Percentiles rank a stretch among this genome's conserved stretches.
These are phyloP conservation scores for Drosophila persimilis DNA, from an alignment of 1,140 invertebrate species.

Conservation along the genomic window DNA sequence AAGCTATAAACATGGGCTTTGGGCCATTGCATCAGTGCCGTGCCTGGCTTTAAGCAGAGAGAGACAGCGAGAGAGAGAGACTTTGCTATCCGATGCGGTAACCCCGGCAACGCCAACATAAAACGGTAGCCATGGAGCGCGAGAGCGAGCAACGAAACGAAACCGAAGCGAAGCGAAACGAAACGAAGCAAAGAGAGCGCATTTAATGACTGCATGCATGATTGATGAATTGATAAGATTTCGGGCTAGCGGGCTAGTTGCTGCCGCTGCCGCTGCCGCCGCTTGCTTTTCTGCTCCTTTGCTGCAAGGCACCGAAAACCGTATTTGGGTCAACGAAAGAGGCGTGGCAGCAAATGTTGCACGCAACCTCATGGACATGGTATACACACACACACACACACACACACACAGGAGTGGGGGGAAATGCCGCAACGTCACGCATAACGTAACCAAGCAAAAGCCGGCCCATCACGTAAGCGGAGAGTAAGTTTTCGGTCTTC, in stretches of 20 bases:
- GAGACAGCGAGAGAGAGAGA: background rate
- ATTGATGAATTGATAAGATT: slow-evolving; percentile 79
- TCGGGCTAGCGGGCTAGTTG: slow-evolving; percentile 27
- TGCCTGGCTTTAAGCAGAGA: too few species aligned
- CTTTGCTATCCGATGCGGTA: slow-evolving; percentile 44
- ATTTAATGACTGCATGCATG: slow-evolving; percentile 77
- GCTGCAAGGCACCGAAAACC: slow-evolving; percentile 40
- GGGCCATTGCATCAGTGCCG: too few species aligned
- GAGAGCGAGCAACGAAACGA: slow-evolving; percentile 8
- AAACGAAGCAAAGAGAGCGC: slow-evolving; percentile 39
- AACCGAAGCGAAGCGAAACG: background rate
- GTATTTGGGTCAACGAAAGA: slow-evolving; percentile 66
- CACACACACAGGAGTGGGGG: too few species aligned
- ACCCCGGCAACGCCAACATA: slow-evolving; percentile 23
- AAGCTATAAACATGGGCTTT: too few species aligned
- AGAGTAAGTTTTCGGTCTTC: too few species aligned
- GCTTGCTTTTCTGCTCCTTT: slow-evolving; percentile 16
- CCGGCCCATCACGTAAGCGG: too few species aligned
- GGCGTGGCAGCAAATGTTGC: slow-evolving; percentile 60
- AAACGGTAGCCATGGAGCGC: slow-evolving; percentile 9
- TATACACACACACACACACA: slow-evolving; percentile 29
- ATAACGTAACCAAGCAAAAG: slow-evolving; percentile 38
- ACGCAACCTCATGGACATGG: slow-evolving; percentile 30
- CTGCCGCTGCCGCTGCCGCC: slow-evolving; percentile 12
- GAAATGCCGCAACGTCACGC: slow-evolving; percentile 32